Evolutionary conservation across 1,140 invertebrate genomes (phyloP), one percentile per base, ranked within the genome.

Genomic region (Caenorhabditis elegans): DNA sequence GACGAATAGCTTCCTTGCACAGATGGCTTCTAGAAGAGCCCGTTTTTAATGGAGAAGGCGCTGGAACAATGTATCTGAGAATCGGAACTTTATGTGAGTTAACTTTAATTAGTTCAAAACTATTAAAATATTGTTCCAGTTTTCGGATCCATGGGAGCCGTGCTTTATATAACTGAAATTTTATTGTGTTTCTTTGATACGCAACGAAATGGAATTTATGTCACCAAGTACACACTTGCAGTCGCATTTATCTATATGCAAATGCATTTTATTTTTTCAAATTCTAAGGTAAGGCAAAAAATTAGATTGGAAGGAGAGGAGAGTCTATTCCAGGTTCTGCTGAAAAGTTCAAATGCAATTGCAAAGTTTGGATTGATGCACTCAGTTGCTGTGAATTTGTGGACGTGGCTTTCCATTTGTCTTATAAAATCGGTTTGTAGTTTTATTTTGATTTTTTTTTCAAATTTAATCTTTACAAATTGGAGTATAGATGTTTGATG

Each of bases 201-300:
- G 3, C 11, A 6, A 10, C 31, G 53, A 48, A 36, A 65, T 17
- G 53, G 28, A 22, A 46, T 51, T 28, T 51, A 43, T 34, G 34
- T 81, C 19, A 19, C 47, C 85, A 80, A 89, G 47, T 86, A 84
- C 77, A 28, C 85, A 13, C 82, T 89, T 31, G 88, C 88, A 1
- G 81, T 85, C 2, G 11, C 85, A 17, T 89, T 89, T 76, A 90
- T 88, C 19, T 89, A 90, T 65, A 70, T 89, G 31, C 88, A 89
- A 84, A 90, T 90, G 88, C 88, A 89, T 77, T 89, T 89, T 55
- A 86, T 89, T 53, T 89, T 89, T 55, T 90, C 87, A 43, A 89
- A 89, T 76, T 89, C 88, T n/a, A 89, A 87, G 78, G n/a, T n/a
- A n/a, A n/a, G n/a, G n/a, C n/a, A n/a, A n/a, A n/a, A n/a, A n/a